Evolutionary conservation across 2,888 invertebrate genomes (phyloP), one percentile per base, ranked within the genome.

Genomic region (Hirtodrosophila duncani): DNA sequence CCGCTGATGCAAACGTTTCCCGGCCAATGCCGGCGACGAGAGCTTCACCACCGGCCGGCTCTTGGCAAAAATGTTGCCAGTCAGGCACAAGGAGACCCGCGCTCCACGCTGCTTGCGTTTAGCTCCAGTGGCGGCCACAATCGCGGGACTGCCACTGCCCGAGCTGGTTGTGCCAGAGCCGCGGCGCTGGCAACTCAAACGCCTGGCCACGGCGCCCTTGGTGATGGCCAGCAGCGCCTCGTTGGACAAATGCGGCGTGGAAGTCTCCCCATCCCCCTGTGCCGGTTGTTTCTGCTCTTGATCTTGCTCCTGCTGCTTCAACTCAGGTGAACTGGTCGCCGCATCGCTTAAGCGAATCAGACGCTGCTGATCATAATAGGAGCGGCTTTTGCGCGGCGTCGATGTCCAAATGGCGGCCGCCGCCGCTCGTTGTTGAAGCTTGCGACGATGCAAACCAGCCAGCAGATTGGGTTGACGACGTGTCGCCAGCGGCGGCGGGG

Each of bases 351-450:
- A 10, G 3, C 24, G 9, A 3, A 61, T 39, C 21, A 41, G 38
- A 8, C 42, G 58, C 16, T 43, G 39, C 24, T 46, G 44, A 36
- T 63, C 79, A 21, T 64, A 81, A 53, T 82, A 71, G 14, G 66
- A 48, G 61, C 70, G 77, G 45, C 83, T 84, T 59, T 83, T 85
- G 16, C 85, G 83, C 7, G 86, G 86, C 8, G 86, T 86, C 13
- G 86, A 86, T 2, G 85, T 84, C 26, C 80, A 84, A 27, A 75
- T 65, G 2, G 39, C 48, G 8, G 31, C 44, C 3, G 41, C 38
- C 10, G 38, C 29, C 17, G 45, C 27, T 16, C 38, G 48, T 9
- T 21, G 3, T 9, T 39, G 30, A 3, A 44, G 5, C 6, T 37
- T 49, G 13, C 43, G 46, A 4, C 46, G 50, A 8, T 67, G 63